A percentile compares a stretch with the other conserved stretches of the same genome.
Conservation (phyloP, 2,797 vertebrate genomes). For the Lepus townsendii region DNA sequence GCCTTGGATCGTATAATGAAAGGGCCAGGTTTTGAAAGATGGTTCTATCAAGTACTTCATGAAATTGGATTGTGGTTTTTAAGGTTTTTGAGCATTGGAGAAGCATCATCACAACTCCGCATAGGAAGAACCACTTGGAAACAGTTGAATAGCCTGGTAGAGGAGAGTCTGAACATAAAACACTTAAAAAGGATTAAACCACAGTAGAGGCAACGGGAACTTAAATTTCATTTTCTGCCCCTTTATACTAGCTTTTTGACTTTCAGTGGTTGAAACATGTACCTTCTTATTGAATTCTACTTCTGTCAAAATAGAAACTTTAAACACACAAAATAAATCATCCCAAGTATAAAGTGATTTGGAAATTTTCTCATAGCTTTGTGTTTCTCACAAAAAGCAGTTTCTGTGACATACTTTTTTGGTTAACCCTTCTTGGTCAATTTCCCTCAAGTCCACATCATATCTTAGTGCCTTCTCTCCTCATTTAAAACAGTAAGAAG, state of each 20-base stretch:
- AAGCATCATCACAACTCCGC: neutral
- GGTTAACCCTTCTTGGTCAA: neutral
- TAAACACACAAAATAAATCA: neutral
- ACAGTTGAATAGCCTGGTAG: neutral
- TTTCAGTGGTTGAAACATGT: neutral
- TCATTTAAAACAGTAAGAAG: neutral
- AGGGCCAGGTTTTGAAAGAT: neutral
- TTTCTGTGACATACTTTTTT: neutral
- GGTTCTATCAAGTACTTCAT: neutral
- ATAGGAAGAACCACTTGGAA: neutral
- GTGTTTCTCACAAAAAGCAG: slow-evolving; percentile 25
- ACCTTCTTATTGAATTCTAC: neutral
- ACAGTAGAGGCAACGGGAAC: neutral
- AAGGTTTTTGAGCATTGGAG: neutral
- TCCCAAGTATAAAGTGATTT: slow-evolving; percentile 11
- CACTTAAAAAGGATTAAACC: neutral
- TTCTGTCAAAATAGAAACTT: neutral
- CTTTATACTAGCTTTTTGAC: neutral
- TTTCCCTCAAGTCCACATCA: neutral
- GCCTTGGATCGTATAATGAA: neutral
- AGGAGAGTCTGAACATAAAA: neutral
- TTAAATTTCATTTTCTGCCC: neutral
- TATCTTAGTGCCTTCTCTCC: neutral
- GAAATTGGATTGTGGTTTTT: neutral
- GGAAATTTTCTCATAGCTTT: slow-evolving; percentile 6